Evolutionary conservation across 2,113 vertebrate genomes (phyloP).

Genomic region (Megalops atlanticus): DNA sequence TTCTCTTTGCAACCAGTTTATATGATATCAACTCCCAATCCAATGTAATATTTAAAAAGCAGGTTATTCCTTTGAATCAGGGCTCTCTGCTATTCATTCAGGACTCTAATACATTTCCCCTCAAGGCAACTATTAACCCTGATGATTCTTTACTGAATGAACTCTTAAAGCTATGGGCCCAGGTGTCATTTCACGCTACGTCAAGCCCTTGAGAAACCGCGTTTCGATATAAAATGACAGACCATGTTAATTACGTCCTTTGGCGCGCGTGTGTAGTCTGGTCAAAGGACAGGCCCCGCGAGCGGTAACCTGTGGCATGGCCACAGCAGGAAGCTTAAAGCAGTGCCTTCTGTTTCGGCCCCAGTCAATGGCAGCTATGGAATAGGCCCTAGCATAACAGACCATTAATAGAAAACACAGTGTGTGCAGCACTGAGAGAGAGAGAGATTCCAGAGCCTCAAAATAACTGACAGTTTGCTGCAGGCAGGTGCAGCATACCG

Average conservation of each 20-base stretch:
- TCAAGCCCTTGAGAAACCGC: background rate
- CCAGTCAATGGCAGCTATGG: background rate
- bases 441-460: background rate
- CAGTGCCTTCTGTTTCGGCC: background rate
- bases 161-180: background rate
- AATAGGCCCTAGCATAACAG: background rate
- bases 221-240: background rate
- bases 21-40: background rate
- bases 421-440: background rate
- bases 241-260: background rate
- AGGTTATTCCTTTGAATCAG: conserved; percentile 10
- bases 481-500: background rate
- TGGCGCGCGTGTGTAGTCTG: background rate
- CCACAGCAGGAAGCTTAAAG: background rate
- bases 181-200: background rate
- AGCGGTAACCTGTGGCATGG: background rate
- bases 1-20: conserved; percentile 6
- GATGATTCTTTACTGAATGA: background rate
- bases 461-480: background rate
- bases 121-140: background rate
- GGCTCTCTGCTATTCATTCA: background rate
- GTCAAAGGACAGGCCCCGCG: background rate
- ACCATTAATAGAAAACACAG: background rate
- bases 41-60: background rate
- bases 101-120: background rate